A percentile compares a stretch with the other conserved stretches of the same genome.
Evolutionary conservation across 1,140 invertebrate species (phyloP).

Genomic region (Drosophila sechellia): DNA sequence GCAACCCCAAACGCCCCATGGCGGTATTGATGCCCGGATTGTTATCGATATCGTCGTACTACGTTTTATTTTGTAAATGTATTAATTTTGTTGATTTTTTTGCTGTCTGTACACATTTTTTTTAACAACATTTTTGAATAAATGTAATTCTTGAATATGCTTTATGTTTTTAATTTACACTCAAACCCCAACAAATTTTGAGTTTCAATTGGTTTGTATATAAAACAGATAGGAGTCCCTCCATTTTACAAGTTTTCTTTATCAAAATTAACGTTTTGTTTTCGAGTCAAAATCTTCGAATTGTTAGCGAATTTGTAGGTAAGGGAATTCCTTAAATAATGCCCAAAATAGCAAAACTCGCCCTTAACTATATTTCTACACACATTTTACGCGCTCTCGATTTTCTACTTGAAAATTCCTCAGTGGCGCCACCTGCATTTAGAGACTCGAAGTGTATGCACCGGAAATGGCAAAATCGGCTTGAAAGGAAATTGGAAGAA

Average conservation of each 20-base stretch:
- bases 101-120: constrained; percentile 82
- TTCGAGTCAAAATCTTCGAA: not conserved
- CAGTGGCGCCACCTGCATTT: constrained; percentile 17
- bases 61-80: constrained; percentile 81
- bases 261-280: not conserved
- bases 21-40: constrained; percentile 61
- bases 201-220: constrained; percentile 24
- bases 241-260: not conserved
- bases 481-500: not conserved
- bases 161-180: constrained; percentile 23
- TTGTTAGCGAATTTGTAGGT: too few species aligned
- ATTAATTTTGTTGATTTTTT: constrained; percentile 83
- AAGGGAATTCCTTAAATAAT: not conserved
- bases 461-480: constrained; percentile 13
- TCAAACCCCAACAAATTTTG: not conserved
- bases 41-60: constrained; percentile 79
- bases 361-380: not conserved
- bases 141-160: constrained; percentile 78
- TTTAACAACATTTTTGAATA: constrained; percentile 81
- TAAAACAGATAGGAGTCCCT: not conserved
- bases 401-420: constrained; percentile 5
- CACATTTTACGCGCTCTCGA: not conserved
- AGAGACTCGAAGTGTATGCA: constrained; percentile 23
- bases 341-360: not conserved
- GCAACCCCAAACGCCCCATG: constrained; percentile 46